Conservation (phyloP, 92 coral and sea anemone species). For the Phenganax marumi region DNA sequence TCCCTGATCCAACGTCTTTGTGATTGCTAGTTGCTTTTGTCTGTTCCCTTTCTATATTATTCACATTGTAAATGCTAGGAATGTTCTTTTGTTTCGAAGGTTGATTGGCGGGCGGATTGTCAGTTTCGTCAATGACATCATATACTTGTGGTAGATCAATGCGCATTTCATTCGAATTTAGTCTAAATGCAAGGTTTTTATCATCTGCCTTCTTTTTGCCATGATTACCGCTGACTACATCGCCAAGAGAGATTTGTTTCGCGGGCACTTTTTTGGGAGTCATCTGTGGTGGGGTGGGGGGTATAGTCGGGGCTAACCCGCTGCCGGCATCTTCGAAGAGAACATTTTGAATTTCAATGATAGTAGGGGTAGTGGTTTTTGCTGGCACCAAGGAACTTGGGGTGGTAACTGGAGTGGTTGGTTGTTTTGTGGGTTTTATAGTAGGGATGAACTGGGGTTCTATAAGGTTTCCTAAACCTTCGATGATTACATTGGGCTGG, state of each 20-base stretch:
- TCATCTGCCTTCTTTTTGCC: background rate
- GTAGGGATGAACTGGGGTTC: background rate
- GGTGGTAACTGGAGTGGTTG: constrained; percentile 5
- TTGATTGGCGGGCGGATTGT: constrained; percentile 54
- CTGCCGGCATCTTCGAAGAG: constrained; percentile 13
- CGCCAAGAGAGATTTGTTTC: constrained; percentile 13
- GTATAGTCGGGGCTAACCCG: background rate
- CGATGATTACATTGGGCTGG: constrained; percentile 25
- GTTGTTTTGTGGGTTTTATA: constrained; percentile 16
- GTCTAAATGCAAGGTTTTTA: constrained; percentile 5
- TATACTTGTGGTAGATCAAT: constrained; percentile 84
- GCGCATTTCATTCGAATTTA: constrained; percentile 29
- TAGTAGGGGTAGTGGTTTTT: constrained; percentile 15
- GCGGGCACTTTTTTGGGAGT: background rate
- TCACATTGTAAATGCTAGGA: constrained; percentile 24
- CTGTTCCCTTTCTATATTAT: constrained; percentile 45
- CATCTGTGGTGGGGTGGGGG: background rate
- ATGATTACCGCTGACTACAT: background rate
- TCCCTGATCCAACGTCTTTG: constrained; percentile 96
- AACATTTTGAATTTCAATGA: constrained; percentile 34
- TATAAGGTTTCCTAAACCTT: constrained; percentile 31
- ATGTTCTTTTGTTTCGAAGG: constrained; percentile 36
- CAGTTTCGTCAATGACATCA: constrained; percentile 94
- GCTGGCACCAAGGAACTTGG: background rate
- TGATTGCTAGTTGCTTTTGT: constrained; percentile 99